Evolutionary conservation across 2,888 invertebrate species (phyloP).

Genomic region (Pocota personata): DNA sequence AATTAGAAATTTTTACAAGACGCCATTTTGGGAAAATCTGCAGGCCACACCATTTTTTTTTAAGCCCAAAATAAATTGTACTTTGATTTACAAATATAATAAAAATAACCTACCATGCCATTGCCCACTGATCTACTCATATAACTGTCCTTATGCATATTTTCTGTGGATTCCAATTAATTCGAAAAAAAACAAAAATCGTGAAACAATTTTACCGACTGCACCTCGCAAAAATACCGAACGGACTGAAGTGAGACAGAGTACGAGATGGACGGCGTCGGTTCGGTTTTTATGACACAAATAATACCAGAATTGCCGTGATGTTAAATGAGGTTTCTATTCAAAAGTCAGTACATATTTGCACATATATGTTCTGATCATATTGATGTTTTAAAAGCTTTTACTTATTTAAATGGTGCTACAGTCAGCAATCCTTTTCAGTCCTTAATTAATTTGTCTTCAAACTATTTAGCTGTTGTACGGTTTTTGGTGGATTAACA

Average conservation of each 20-base stretch:
- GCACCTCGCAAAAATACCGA: background rate
- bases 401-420: no score
- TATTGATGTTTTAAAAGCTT: no score
- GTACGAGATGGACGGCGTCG: conserved; percentile 10
- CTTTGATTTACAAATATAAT: background rate
- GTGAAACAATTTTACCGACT: background rate
- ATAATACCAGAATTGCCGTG: background rate
- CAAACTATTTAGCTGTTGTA: no score
- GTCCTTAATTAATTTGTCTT: no score
- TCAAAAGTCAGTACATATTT: no score
- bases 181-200: background rate
- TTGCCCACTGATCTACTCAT: conserved; percentile 45
- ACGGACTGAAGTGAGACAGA: conserved; percentile 31
- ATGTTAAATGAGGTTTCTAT: background rate
- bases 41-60: background rate
- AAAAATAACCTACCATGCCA: conserved; percentile 43
- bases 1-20: background rate
- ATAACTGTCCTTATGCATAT: conserved; percentile 65
- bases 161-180: conserved; percentile 15
- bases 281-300: background rate
- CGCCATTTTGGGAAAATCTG: conserved; percentile 54
- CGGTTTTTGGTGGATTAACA: no score
- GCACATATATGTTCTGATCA: no score
- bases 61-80: background rate
- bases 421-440: no score